Conservation (phyloP, 2,797 vertebrate genomes). For the Threskiornis aethiopicus region DNA sequence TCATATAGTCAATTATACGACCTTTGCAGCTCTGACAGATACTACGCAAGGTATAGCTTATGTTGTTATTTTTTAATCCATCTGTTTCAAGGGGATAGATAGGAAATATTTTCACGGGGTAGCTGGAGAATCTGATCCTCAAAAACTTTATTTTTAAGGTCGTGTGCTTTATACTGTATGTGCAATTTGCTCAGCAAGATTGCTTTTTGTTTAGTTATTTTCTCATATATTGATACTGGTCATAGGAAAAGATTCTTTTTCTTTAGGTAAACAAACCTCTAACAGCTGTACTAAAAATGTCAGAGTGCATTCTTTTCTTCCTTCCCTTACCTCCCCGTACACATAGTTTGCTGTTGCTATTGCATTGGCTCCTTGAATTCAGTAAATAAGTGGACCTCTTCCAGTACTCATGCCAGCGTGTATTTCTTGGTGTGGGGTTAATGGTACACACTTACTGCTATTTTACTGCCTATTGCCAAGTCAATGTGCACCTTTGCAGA, state of each 20-base stretch:
- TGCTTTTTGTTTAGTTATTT: neutral
- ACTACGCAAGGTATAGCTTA: neutral
- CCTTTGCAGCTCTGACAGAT: neutral
- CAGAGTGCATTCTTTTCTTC: neutral
- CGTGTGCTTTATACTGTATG: rapidly evolving
- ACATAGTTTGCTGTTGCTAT: neutral
- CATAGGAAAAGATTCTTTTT: neutral
- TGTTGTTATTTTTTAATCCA: neutral
- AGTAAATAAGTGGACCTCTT: neutral
- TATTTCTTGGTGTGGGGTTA: neutral
- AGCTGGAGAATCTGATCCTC: neutral
- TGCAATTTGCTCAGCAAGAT: neutral
- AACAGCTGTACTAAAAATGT: neutral
- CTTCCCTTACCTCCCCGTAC: neutral
- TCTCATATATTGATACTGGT: neutral
- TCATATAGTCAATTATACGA: neutral
- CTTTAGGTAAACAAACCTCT: neutral
- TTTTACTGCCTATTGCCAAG: neutral
- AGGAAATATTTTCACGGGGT: neutral
- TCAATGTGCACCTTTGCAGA: neutral
- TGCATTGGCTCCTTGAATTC: neutral
- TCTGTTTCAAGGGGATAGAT: neutral
- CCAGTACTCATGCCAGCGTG: neutral
- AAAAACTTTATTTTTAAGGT: neutral
- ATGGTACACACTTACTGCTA: neutral